Evolutionary conservation across 2,888 invertebrate genomes (phyloP), one percentile per base, ranked within the genome.

Genomic region (Ernsta delagoae): DNA sequence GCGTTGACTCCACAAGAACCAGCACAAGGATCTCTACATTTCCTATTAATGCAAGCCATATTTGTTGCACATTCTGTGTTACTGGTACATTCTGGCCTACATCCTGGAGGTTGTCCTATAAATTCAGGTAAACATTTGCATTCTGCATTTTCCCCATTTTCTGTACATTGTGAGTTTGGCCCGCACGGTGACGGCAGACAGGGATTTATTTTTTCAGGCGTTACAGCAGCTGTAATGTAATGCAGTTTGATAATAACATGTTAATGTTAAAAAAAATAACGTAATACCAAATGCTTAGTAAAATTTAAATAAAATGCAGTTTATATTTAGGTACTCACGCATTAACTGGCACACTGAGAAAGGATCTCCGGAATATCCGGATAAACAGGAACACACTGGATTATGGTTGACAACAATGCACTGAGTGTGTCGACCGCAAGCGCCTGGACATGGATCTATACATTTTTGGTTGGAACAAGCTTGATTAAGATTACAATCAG

Each of bases 381-480:
- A 75, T 7, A 94, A 87, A 81, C 97, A 97, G 70, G 94, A 94
- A 80, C 96, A 96, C 71, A 95, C 93, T 59, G 96, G 95, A 73
- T 96, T 94, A 74, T 96, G 96, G 79, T 96, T 96, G 2, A 95
- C 94, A 11, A 96, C 95, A 68, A 90, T 84, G 73, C 95, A 95
- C 67, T 93, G 86, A 11, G 95, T 94, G 73, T 91, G 90, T 64
- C 94, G 89, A 36, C 96, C 97, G 83, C 97, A 96, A 53, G 96
- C 95, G 74, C 96, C 96, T 16, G 95, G 94, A 77, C 97, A 97
- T 31, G 97, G 97, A 82, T 97, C 96, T 57, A 93, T 89, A 81
- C 97, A 97, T 87, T 96, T 96, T 78, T 96, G 96, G 76, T 95
- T 95, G 8, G 96, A 94, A 83, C 98, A 98, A 61, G 97, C 96